Base-by-base conservation (phyloP, 2,888 invertebrate genomes). In the Copidosoma aretas region DNA sequence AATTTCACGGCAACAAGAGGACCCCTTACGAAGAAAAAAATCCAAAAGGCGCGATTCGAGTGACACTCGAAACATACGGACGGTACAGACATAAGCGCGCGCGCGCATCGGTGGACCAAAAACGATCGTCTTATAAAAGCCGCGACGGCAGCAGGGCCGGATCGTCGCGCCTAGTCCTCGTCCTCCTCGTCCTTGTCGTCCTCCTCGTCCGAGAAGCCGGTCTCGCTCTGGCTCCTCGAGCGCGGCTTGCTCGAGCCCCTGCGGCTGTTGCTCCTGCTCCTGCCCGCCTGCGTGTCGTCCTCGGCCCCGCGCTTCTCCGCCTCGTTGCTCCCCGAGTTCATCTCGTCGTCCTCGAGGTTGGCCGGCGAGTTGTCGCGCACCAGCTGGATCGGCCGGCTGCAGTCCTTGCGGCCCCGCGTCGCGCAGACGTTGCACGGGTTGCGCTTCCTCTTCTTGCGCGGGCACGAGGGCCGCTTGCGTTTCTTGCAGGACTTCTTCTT, bases 341-440 rank as follows among this genome's bases (percentile, higher is more conserved):
- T n/a, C 19, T 41, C 19, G 12, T 41, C 24, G 22, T 54, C 59
- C 41, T 53, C 70, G 21, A 56, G 60, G 43, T 53, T 51, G 59
- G 49, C 61, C 15, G 64, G 68, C 46, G 56, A 67, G 21, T 15
- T 57, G 19, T 41, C 73, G 67, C n/a, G 68, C 25, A 61, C 64
- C 25, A 64, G 19, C 2, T 59, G 70, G 2, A 58, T 65, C 25
- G 59, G 70, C 21, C n/a, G n/a, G 19, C n/a, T 68, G 58, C 73
- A 74, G 25, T 72, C 68, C 10, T 65, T 24, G 10, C 68, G 67
- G 1, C 70, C 70, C 0, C 74, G 73, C 10, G 72, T 68, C 65
- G 75, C 57, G 64, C 71, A 71, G 15, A 59, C 24, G 61, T 57
- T 60, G 56, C 71, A 71, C 0, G 67, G 64, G 17, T 71, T 71